Evolutionary conservation across 2,113 vertebrate genomes (phyloP).

Genomic region (Tetraodon nigroviridis): DNA sequence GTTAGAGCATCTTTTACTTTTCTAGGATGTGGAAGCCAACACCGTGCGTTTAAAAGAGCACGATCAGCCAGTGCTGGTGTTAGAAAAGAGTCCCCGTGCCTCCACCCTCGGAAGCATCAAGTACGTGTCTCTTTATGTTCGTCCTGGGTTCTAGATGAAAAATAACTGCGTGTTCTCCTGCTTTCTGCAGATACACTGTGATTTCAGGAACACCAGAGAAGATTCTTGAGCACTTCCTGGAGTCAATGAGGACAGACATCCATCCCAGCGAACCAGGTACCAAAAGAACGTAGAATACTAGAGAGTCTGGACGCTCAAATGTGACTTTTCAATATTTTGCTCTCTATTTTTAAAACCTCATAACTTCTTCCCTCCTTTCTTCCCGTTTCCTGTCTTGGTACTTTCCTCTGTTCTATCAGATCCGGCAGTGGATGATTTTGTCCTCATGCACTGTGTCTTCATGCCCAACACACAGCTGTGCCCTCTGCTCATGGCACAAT

Average conservation of each 20-base stretch:
- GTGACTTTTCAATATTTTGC: background rate
- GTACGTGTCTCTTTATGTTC: constrained; percentile 33
- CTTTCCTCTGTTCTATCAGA: constrained; percentile 69
- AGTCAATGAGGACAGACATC: constrained; percentile 92
- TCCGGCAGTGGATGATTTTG: constrained; percentile 89
- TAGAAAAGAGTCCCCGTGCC: constrained; percentile 92
- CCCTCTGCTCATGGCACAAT: constrained; percentile 92
- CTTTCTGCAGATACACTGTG: constrained; percentile 86
- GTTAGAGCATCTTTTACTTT: constrained; percentile 39
- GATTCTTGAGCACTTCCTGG: constrained; percentile 97
- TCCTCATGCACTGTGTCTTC: constrained; percentile 97
- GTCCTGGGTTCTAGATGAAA: background rate
- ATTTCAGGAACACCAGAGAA: constrained; percentile 98
- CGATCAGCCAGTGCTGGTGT: constrained; percentile 91
- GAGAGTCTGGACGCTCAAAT: background rate
- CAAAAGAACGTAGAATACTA: background rate
- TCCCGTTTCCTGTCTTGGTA: background rate
- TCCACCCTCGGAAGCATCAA: constrained; percentile 85
- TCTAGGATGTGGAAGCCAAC: constrained; percentile 96
- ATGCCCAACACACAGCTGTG: constrained; percentile 95
- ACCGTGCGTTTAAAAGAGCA: constrained; percentile 98
- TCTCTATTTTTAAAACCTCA: background rate
- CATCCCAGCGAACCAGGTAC: constrained; percentile 84
- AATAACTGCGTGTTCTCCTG: background rate
- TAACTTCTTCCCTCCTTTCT: background rate